Percentiles rank a stretch among this genome's conserved stretches.
Conservation (phyloP, 1,140 invertebrate species). For the Hylaeus volcanicus region DNA sequence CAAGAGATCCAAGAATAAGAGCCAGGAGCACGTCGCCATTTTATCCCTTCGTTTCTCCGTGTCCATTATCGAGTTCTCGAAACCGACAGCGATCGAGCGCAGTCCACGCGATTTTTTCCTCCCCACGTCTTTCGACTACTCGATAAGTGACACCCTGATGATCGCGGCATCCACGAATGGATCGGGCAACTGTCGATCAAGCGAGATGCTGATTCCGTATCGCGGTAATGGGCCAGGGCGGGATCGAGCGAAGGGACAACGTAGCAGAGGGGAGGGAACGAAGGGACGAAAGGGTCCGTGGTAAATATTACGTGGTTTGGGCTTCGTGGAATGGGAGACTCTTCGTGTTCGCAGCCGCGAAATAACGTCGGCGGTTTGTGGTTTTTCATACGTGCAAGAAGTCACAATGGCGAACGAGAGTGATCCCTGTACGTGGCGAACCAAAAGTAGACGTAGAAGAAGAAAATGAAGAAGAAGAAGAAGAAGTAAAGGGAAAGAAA, state of each 20-base stretch:
- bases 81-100: background rate
- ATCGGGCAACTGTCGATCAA: constrained; percentile 49
- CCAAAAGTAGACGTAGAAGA: constrained; percentile 43
- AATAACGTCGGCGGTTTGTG: constrained; percentile 69
- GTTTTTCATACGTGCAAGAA: constrained; percentile 71
- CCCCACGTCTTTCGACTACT: background rate
- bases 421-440: constrained; percentile 52
- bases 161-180: constrained; percentile 8
- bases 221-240: constrained; percentile 30
- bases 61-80: constrained; percentile 8
- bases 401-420: constrained; percentile 62
- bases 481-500: constrained; percentile 36
- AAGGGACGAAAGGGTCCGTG: background rate
- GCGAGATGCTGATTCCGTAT: constrained; percentile 42
- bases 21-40: background rate
- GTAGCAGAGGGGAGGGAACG: background rate
- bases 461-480: constrained; percentile 17
- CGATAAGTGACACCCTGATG: constrained; percentile 39
- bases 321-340: constrained; percentile 46
- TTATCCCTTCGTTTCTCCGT: background rate
- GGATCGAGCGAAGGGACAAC: constrained; percentile 34
- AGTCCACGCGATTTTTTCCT: background rate
- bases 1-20: background rate
- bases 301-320: constrained; percentile 54
- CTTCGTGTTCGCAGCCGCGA: constrained; percentile 67